phyloP scores from a whole-genome alignment of 2,797 vertebrate genomes.

The Varecia variegata region DNA sequence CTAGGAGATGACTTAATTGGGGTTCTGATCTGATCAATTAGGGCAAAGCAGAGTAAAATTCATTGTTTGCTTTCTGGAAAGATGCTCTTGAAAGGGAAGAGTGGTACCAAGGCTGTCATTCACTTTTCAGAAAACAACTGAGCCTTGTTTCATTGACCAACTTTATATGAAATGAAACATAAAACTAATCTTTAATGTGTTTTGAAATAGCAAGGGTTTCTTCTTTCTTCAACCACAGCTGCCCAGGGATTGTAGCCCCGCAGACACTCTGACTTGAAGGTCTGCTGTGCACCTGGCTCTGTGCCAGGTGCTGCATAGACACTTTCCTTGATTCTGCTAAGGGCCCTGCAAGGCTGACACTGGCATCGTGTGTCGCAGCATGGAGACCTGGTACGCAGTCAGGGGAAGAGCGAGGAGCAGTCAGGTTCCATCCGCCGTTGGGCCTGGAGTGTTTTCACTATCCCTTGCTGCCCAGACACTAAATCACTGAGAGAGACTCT shows the following conservation, averaged over 20 bases:
- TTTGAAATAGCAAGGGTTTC: neutral
- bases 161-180: neutral
- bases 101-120: neutral
- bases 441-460: neutral
- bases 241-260: neutral
- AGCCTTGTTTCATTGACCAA: neutral
- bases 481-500: neutral
- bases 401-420: neutral
- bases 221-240: neutral
- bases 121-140: neutral
- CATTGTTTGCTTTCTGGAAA: neutral
- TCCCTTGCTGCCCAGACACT: too few species aligned
- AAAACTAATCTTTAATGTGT: neutral
- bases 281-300: rapidly evolving
- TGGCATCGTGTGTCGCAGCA: neutral
- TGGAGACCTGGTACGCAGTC: neutral
- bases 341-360: neutral
- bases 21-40: neutral
- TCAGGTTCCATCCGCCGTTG: too few species aligned
- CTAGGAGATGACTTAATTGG: neutral
- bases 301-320: neutral
- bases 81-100: neutral
- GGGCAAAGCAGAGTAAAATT: neutral
- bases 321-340: neutral
- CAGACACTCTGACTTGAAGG: neutral